Conservation (phyloP, 2,113 vertebrate genomes). For the Limanda limanda region DNA sequence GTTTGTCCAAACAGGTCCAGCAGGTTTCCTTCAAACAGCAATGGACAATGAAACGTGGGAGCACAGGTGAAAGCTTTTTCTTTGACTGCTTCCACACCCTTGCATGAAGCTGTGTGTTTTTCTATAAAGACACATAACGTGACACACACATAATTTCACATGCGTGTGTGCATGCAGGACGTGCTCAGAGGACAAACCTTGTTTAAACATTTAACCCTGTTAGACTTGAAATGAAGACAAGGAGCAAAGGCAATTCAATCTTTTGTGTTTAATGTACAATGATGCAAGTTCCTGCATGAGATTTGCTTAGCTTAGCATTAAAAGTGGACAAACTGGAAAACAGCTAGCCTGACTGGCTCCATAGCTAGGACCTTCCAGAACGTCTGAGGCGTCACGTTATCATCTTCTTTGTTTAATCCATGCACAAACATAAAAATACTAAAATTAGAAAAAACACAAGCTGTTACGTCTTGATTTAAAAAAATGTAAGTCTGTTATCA, state of each 20-base stretch:
- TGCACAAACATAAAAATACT: too few relatives aligned
- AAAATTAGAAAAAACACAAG: too few relatives aligned
- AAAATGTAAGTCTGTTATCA: too few relatives aligned
- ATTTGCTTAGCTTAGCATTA: too few relatives aligned
- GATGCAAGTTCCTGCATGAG: neutral
- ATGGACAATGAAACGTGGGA: conserved; percentile 50
- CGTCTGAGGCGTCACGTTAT: too few relatives aligned
- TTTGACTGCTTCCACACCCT: conserved; percentile 48
- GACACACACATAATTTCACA: neutral
- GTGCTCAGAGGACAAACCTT: conserved; percentile 27
- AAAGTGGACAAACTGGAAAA: too few relatives aligned
- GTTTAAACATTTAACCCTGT: neutral
- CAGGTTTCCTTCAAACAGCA: conserved; percentile 50
- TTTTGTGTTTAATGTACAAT: neutral
- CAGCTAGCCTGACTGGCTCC: too few relatives aligned
- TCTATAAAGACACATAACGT: conserved; percentile 14
- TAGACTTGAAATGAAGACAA: neutral
- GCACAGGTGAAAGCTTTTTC: conserved; percentile 21
- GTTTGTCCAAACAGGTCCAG: conserved; percentile 48
- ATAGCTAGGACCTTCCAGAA: too few relatives aligned
- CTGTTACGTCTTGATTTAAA: too few relatives aligned
- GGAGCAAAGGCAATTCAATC: neutral
- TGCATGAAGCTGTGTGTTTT: conserved; percentile 21
- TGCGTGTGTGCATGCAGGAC: neutral
- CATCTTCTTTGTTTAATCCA: too few relatives aligned